phyloP scores from a whole-genome alignment of 2,113 vertebrate genomes.

The Macrotis lagotis region DNA sequence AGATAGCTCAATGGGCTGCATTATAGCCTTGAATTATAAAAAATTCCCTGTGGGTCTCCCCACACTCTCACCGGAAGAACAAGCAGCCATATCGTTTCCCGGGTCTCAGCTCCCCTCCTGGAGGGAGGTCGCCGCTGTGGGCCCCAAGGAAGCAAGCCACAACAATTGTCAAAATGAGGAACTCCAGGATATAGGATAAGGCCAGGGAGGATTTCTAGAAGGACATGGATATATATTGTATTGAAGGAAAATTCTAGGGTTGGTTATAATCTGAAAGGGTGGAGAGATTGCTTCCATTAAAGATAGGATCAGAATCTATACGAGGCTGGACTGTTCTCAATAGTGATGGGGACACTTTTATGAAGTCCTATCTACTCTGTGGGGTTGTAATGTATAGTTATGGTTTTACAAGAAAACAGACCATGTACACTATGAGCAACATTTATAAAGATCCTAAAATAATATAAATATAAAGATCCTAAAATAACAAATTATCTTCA shows the following conservation, averaged over 20 bases:
- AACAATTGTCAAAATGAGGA: neutral
- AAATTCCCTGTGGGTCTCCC: too few species aligned
- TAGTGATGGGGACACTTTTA: neutral
- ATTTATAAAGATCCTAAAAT: neutral
- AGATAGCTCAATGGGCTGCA: neutral
- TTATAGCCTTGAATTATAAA: neutral
- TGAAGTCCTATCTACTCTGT: neutral
- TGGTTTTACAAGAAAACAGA: neutral
- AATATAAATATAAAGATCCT: too few species aligned
- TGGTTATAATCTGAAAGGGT: neutral
- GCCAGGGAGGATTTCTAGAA: neutral
- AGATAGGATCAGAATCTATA: neutral
- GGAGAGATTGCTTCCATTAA: neutral
- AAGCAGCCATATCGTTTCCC: too few species aligned
- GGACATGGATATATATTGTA: neutral
- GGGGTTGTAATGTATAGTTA: neutral
- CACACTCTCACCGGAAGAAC: too few species aligned
- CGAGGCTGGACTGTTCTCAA: neutral
- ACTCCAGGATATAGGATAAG: neutral
- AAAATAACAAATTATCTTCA: slow-evolving; percentile 60
- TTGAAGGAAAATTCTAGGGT: neutral
- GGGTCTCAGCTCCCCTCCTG: too few species aligned
- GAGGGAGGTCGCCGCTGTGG: too few species aligned
- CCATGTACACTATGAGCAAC: neutral
- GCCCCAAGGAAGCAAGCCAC: too few species aligned